These are phyloP conservation scores for Rhinoraja longicauda DNA, from an alignment of 2,797 vertebrate genomes.

Conservation along the genomic window DNA sequence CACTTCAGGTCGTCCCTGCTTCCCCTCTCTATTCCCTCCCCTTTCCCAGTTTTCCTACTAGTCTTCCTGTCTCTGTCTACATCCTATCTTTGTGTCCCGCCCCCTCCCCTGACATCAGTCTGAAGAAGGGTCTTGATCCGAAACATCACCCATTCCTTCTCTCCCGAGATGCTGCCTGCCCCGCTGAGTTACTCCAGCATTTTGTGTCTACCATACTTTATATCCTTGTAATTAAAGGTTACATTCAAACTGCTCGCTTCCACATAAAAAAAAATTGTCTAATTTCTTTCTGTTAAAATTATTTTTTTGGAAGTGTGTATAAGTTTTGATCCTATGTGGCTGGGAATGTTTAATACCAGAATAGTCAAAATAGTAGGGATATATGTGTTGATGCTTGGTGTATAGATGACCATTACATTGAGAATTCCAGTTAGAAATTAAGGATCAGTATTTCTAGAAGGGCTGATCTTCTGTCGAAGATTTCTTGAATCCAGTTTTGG, in stretches of 20 bases:
- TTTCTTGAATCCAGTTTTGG: neutral
- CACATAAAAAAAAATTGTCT: neutral
- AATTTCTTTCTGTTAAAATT: neutral
- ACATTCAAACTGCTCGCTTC: neutral
- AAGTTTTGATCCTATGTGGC: neutral
- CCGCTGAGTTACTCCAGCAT: too few species aligned
- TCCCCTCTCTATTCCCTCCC: too few species aligned
- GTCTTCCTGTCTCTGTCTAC: too few species aligned
- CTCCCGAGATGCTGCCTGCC: too few species aligned
- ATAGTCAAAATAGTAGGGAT: neutral
- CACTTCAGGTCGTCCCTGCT: too few species aligned
- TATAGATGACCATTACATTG: neutral
- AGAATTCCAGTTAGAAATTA: neutral
- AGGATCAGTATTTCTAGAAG: neutral
- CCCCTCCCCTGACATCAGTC: too few species aligned
- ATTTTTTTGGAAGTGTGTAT: neutral
- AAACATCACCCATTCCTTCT: too few species aligned
- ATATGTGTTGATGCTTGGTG: neutral
- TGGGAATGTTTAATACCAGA: neutral
- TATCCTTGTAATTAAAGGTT: neutral
- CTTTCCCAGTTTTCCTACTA: too few species aligned
- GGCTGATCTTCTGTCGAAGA: neutral
- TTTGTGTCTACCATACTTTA: too few species aligned
- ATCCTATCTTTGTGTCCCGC: too few species aligned
- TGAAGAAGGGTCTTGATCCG: too few species aligned